These are phyloP conservation scores for Plotosus lineatus DNA, from an alignment of 2,113 vertebrate genomes.

Conservation along the genomic window DNA sequence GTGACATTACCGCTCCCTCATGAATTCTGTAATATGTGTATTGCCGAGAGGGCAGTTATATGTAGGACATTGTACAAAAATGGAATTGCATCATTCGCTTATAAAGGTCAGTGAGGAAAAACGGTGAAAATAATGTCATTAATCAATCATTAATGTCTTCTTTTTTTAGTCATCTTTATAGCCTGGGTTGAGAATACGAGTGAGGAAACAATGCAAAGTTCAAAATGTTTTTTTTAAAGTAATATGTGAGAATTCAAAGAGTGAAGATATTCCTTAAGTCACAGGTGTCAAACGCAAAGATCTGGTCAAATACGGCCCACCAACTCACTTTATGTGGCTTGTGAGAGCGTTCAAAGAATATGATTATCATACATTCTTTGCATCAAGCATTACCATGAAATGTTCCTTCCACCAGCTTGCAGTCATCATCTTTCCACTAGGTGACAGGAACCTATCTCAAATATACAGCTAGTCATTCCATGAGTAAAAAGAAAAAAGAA, in stretches of 20 bases:
- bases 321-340: too few species aligned
- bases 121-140: background rate
- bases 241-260: background rate
- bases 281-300: too few species aligned
- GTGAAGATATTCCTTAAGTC: too few species aligned
- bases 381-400: too few species aligned
- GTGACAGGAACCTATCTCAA: too few species aligned
- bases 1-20: background rate
- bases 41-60: background rate
- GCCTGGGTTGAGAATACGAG: background rate
- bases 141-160: background rate
- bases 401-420: too few species aligned
- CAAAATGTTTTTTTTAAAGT: background rate
- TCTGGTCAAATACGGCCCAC: too few species aligned
- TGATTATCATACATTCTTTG: too few species aligned
- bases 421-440: too few species aligned
- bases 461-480: too few species aligned
- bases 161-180: background rate
- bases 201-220: background rate
- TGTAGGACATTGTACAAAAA: constrained; percentile 21
- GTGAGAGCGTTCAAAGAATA: too few species aligned
- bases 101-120: constrained; percentile 15
- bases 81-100: background rate
- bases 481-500: too few species aligned
- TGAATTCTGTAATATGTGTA: background rate